phyloP scores from a whole-genome alignment of 2,797 vertebrate genomes.

The Sebastes ruberrimus region DNA sequence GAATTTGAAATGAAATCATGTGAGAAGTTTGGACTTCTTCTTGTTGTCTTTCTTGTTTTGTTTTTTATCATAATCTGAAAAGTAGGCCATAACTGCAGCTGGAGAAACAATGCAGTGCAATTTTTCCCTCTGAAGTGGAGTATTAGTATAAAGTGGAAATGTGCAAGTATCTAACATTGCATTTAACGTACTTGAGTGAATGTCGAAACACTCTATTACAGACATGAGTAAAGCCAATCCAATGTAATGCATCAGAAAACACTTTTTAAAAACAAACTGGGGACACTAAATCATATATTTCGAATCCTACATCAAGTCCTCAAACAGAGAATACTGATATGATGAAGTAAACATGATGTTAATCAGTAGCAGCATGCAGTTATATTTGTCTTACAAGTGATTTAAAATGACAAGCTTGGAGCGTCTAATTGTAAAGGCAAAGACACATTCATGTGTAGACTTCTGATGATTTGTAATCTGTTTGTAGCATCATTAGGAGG shows the following conservation, averaged over 20 bases:
- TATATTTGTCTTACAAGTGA: neutral
- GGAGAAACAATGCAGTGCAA: neutral
- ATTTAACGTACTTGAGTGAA: neutral
- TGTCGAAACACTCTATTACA: neutral
- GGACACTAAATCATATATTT: neutral
- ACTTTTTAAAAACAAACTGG: neutral
- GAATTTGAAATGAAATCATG: neutral
- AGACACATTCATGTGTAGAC: no score
- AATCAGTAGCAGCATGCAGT: neutral
- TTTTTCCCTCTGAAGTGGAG: neutral
- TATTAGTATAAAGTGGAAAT: neutral
- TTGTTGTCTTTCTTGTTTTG: fast-evolving
- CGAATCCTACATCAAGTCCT: neutral
- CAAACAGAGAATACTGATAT: neutral
- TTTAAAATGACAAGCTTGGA: neutral
- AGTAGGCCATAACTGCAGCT: no score
- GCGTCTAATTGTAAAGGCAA: fast-evolving
- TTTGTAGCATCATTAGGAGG: no score
- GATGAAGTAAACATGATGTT: neutral
- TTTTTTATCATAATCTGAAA: neutral
- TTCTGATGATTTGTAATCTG: no score
- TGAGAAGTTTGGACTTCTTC: neutral
- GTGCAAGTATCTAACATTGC: neutral
- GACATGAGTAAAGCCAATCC: neutral
- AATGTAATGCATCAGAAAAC: neutral